Evolutionary conservation across 2,888 invertebrate species (phyloP).

Genomic region (Melinopterus prodromus): DNA sequence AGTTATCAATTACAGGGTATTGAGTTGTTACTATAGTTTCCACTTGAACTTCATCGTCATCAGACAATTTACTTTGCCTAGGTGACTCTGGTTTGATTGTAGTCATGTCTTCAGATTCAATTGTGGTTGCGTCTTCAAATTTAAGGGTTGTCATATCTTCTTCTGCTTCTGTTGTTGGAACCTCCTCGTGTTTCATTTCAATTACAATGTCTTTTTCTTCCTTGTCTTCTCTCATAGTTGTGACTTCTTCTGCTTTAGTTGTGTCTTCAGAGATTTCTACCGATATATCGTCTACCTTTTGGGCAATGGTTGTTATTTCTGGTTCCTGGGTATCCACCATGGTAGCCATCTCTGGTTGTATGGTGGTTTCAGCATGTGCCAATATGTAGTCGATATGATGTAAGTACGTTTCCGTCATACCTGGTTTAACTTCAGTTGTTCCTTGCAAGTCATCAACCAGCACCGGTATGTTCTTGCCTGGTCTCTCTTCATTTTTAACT

Average conservation of each 20-base stretch:
- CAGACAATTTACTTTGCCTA: not conserved
- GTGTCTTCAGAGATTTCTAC: not conserved
- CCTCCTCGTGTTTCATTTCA: not conserved
- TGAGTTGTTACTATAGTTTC: not conserved
- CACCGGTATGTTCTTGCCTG: not conserved
- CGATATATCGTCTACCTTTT: too few relatives aligned
- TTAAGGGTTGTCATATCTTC: not conserved
- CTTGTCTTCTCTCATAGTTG: not conserved
- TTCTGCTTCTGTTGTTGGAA: conserved; percentile 13
- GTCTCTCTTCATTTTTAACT: not conserved
- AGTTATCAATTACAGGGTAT: not conserved
- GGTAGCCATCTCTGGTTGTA: conserved; percentile 4
- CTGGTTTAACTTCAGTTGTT: conserved; percentile 19
- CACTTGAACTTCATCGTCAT: not conserved
- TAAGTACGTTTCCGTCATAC: not conserved
- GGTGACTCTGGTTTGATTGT: not conserved
- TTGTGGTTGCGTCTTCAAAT: conserved; percentile 1
- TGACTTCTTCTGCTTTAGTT: conserved; percentile 12
- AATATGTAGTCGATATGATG: not conserved
- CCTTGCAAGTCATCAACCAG: not conserved
- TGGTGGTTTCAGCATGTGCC: not conserved
- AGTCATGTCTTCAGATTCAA: not conserved
- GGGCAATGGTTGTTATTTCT: not conserved
- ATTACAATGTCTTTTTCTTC: not conserved
- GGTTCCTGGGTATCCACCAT: not conserved